These are phyloP conservation scores for Leptatherina wallacei DNA, from an alignment of 2,797 vertebrate species.

Conservation along the genomic window DNA sequence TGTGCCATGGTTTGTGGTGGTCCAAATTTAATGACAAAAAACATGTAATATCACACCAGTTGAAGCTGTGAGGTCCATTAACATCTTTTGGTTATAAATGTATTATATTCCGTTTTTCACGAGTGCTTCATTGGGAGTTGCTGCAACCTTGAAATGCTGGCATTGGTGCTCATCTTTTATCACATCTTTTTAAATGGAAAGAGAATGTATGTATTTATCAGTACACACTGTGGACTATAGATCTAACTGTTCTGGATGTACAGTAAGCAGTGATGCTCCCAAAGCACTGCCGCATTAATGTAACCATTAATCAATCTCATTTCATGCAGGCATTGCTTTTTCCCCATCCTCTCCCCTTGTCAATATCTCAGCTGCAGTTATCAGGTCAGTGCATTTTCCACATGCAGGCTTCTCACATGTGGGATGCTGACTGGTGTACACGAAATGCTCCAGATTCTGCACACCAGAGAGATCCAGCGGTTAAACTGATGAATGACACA, in stretches of 20 bases:
- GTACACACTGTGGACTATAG: not conserved
- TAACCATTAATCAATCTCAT: conserved; percentile 59
- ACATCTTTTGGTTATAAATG: not conserved
- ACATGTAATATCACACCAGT: not conserved
- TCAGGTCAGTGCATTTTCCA: conserved; percentile 67
- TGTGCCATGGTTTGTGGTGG: not conserved
- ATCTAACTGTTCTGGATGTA: conserved; percentile 24
- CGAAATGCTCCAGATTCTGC: conserved; percentile 40
- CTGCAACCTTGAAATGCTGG: not conserved
- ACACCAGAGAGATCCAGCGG: conserved; percentile 20
- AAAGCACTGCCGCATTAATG: conserved; percentile 25
- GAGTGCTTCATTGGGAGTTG: not conserved
- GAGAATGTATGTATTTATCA: not conserved
- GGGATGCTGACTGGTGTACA: conserved; percentile 27
- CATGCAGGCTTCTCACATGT: conserved; percentile 53
- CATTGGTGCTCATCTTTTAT: not conserved
- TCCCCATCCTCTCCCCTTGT: conserved; percentile 58
- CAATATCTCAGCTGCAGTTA: conserved; percentile 55
- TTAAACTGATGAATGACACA: conserved; percentile 20
- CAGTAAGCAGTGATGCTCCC: conserved; percentile 5
- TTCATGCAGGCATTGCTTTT: conserved; percentile 14
- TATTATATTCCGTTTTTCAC: conserved; percentile 5
- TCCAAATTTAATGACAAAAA: conserved; percentile 2
- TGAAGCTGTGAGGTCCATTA: not conserved
- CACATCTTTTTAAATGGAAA: conserved; percentile 2